Evolutionary conservation across 2,113 vertebrate genomes (phyloP).

Genomic region (Trochalopteron elliotii): DNA sequence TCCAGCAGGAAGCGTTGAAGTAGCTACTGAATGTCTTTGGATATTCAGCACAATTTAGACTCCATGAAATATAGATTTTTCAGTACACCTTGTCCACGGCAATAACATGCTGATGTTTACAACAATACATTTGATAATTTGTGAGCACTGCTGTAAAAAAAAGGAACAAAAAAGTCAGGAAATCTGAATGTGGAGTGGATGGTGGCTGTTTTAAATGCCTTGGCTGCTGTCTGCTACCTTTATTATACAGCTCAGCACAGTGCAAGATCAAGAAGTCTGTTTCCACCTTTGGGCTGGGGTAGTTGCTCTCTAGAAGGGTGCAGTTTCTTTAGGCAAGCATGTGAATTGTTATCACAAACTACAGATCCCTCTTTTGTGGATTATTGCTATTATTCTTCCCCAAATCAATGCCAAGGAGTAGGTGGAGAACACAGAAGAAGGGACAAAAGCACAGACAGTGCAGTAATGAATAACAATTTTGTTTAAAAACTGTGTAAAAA

Average conservation of each 20-base stretch:
- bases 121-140: constrained; percentile 18
- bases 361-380: background rate
- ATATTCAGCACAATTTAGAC: constrained; percentile 5
- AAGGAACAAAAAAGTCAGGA: background rate
- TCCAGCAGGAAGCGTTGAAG: background rate
- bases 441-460: background rate
- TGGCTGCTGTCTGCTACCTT: background rate
- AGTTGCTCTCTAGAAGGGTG: background rate
- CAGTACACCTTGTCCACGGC: background rate
- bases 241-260: background rate
- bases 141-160: background rate
- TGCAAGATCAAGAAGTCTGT: background rate
- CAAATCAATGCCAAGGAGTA: background rate
- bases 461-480: background rate
- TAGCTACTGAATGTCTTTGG: background rate
- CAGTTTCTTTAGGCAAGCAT: background rate
- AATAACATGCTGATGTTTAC: background rate
- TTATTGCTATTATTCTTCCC: background rate
- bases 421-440: background rate
- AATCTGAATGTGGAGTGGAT: background rate
- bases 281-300: background rate
- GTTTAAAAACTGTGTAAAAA: background rate
- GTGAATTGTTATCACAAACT: background rate
- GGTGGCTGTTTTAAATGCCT: background rate
- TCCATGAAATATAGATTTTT: background rate